These are phyloP conservation scores for Chaunax sp. DNA, from an alignment of 2,797 vertebrate genomes.

Conservation along the genomic window DNA sequence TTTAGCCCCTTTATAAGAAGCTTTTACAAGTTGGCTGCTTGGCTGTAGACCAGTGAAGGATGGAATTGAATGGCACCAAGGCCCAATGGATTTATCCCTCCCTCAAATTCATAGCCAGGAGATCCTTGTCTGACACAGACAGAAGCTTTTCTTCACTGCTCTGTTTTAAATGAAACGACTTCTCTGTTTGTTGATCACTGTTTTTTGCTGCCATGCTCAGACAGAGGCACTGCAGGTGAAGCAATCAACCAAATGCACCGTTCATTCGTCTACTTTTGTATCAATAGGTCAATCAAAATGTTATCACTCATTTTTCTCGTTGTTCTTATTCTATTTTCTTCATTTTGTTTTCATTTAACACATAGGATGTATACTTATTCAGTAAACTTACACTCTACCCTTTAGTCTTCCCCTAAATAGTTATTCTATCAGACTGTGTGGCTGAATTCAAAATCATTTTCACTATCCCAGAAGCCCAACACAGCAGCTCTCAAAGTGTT, in stretches of 20 bases:
- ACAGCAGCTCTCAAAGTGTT: background rate
- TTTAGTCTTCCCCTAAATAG: background rate
- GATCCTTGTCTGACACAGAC: slow-evolving; percentile 49
- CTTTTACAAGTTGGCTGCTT: slow-evolving; percentile 69
- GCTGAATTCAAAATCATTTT: background rate
- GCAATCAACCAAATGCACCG: background rate
- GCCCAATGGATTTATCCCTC: slow-evolving; percentile 64
- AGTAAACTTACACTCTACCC: background rate
- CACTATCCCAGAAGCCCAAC: background rate
- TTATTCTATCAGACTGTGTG: background rate
- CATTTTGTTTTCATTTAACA: background rate
- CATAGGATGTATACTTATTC: background rate
- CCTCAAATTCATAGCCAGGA: slow-evolving; percentile 64
- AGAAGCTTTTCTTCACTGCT: slow-evolving; percentile 48
- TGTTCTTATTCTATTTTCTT: background rate
- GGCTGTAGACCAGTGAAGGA: slow-evolving; percentile 71
- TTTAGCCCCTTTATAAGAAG: slow-evolving; percentile 69
- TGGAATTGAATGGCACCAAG: slow-evolving; percentile 69
- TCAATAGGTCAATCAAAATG: background rate
- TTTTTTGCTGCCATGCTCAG: background rate
- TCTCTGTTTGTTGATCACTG: slow-evolving; percentile 33
- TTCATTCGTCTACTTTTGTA: background rate
- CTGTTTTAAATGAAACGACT: slow-evolving; percentile 43
- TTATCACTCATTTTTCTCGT: background rate
- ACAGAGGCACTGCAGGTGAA: slow-evolving; percentile 13